Percentiles rank a stretch among this genome's conserved stretches.
Conservation (phyloP, 2,113 vertebrate genomes). For the Andinoacara biseriatus region DNA sequence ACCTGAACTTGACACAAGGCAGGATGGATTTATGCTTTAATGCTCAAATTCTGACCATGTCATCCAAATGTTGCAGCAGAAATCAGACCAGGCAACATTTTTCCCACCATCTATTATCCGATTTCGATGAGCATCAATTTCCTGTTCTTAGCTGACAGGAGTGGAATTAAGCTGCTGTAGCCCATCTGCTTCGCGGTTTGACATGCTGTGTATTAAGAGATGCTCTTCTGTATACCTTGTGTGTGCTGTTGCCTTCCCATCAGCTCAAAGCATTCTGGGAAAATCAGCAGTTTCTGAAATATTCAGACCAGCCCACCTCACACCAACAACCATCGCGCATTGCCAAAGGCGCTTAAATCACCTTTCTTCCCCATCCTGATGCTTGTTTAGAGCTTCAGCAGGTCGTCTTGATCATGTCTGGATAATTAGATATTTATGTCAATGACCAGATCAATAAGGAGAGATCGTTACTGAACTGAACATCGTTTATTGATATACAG, state of each 20-base stretch:
- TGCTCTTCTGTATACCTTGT: too few species aligned
- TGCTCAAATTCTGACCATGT: neutral
- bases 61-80: neutral
- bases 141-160: too few species aligned
- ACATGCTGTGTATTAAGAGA: too few species aligned
- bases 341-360: neutral
- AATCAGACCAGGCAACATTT: neutral
- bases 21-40: neutral
- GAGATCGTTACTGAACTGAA: too few species aligned
- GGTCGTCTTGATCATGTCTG: neutral
- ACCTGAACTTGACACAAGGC: neutral
- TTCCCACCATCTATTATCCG: too few species aligned
- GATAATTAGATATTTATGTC: neutral
- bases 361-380: neutral
- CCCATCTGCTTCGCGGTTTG: too few species aligned
- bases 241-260: too few species aligned
- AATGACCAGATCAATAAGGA: neutral
- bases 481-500: too few species aligned
- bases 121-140: too few species aligned
- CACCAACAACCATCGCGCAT: neutral
- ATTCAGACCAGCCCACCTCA: neutral
- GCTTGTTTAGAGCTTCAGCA: neutral
- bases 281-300: too few species aligned
- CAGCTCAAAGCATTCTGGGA: too few species aligned
- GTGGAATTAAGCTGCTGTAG: too few species aligned